Evolutionary conservation across 2,797 vertebrate genomes (phyloP), one percentile per base, ranked within the genome.

Genomic region (Sciurus vulgaris): DNA sequence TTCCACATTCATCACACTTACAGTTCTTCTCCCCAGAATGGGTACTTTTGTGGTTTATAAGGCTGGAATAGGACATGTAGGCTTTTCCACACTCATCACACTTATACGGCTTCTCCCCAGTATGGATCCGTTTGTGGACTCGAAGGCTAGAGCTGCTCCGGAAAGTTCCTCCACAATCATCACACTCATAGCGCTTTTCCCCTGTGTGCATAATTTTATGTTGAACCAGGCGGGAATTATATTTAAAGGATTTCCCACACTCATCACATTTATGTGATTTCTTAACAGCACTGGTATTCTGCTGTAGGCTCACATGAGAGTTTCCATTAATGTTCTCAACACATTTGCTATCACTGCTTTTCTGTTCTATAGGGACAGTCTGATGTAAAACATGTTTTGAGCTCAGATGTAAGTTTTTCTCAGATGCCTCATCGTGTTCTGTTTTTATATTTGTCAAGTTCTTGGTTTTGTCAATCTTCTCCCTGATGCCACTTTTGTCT

Each of bases 131-230:
- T 35, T 97, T 97, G 41, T 98, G 98, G 30, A 98, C 97, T 4
- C 96, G 97, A 89, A 98, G 98, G 70, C 97, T 98, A 1, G 98
- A 98, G 65, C 98, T 97, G 89, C 97, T 97, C 3, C 97, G 96
- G 49, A 98, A 98, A 65, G 97, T 96, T 15, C 97, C 97, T 79
- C 97, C 96, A 56, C 98, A 98, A 91, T 98, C 95, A 9, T 96
- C 47, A 35, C 98, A 98, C 82, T 97, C 96, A 61, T 97, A 98
- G 28, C 97, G 97, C 76, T 97, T 98, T 70, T 98, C 98, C 7
- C 98, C 97, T 69, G 97, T 98, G 69, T 98, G 98, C 94, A 97
- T 98, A 83, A 97, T 96, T 91, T 96, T 96, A 91, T 98, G 98
- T 67, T 98, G 97, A 82, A 97, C 86, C 26, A 97, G 97, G 76